These are phyloP conservation scores for Arctopsyche grandis DNA, from an alignment of 1,140 invertebrate genomes.

Conservation along the genomic window DNA sequence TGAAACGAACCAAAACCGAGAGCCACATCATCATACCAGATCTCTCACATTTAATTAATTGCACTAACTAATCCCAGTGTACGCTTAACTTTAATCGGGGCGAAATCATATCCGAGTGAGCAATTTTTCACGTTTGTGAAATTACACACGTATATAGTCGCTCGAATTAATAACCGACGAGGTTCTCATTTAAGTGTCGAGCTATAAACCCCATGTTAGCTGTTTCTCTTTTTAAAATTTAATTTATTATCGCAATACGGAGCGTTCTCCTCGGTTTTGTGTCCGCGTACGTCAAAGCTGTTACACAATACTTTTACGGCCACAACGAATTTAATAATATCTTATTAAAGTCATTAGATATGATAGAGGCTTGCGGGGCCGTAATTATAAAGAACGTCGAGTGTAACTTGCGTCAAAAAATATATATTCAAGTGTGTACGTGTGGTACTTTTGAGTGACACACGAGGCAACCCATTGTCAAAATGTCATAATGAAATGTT, in stretches of 20 bases:
- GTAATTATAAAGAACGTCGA: constrained; percentile 26
- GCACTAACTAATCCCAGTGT: neutral
- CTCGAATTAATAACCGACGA: constrained; percentile 16
- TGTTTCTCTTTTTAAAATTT: neutral
- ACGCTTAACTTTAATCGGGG: constrained; percentile 20
- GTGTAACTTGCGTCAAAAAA: constrained; percentile 17
- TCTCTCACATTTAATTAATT: constrained; percentile 9
- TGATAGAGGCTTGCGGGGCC: constrained; percentile 21
- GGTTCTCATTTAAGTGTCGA: constrained; percentile 27
- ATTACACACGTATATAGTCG: constrained; percentile 12
- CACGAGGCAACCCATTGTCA: constrained; percentile 26
- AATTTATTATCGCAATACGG: constrained; percentile 1
- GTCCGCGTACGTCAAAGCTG: constrained; percentile 2
- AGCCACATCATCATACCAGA: neutral
- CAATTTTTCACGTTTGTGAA: constrained; percentile 20
- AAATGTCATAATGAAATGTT: constrained; percentile 23
- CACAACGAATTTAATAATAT: constrained; percentile 32
- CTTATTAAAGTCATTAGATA: constrained; percentile 31
- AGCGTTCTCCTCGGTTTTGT: neutral
- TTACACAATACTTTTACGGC: constrained; percentile 25
- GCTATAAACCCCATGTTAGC: neutral
- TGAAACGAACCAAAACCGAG: too few species aligned
- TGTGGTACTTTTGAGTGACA: constrained; percentile 21
- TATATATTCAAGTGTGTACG: neutral
- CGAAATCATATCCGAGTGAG: neutral